These are phyloP conservation scores for Stictocephala bisonia DNA, from an alignment of 2,888 invertebrate genomes.

Conservation along the genomic window DNA sequence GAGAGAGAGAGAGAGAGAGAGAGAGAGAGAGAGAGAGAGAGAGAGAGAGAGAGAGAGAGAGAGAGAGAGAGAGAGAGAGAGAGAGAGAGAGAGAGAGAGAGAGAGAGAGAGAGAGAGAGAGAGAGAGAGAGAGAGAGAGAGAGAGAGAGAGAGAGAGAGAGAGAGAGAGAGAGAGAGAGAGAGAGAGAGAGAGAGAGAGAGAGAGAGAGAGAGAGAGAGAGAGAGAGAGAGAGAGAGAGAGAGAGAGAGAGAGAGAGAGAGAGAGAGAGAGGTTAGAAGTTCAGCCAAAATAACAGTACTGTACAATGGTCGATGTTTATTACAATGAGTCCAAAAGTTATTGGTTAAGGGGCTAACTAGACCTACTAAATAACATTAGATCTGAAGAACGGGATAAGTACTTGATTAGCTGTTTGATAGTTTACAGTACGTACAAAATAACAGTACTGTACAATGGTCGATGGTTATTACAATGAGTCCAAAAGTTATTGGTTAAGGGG, in stretches of 20 bases:
- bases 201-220: conserved; percentile 13
- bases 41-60: background rate
- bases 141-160: background rate
- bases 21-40: background rate
- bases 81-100: background rate
- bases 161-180: background rate
- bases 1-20: background rate
- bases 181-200: background rate
- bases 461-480: too few relatives aligned
- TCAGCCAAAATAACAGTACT: too few relatives aligned
- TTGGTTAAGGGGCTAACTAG: too few relatives aligned
- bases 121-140: background rate
- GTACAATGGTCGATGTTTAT: too few relatives aligned
- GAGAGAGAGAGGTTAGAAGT: background rate
- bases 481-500: too few relatives aligned
- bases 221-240: conserved; percentile 13
- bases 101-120: background rate
- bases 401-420: too few relatives aligned
- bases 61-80: background rate
- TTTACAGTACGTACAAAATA: too few relatives aligned
- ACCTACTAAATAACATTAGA: too few relatives aligned
- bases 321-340: too few relatives aligned
- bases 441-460: too few relatives aligned
- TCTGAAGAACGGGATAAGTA: too few relatives aligned
- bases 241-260: conserved; percentile 13